These are phyloP conservation scores for Poecilia latipinna DNA, from an alignment of 2,113 vertebrate genomes.

Conservation along the genomic window DNA sequence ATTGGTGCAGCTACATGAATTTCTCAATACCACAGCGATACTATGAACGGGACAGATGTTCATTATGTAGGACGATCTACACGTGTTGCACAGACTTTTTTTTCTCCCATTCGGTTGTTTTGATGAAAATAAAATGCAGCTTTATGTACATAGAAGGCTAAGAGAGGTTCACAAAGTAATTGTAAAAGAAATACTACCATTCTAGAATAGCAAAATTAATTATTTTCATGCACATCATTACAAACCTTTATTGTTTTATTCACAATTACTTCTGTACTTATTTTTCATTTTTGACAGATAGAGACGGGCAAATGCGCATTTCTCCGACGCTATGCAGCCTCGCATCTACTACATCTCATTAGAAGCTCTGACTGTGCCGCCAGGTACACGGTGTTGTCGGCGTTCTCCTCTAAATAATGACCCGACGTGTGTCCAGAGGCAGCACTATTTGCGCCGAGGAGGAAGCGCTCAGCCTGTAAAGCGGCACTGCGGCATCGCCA, in stretches of 20 bases:
- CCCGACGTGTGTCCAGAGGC: slow-evolving; percentile 14
- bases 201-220: background rate
- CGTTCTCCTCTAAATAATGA: background rate
- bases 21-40: background rate
- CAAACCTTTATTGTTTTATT: background rate
- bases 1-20: too few relatives aligned
- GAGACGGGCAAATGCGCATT: too few relatives aligned
- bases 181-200: too few relatives aligned
- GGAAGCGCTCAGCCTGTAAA: slow-evolving; percentile 81
- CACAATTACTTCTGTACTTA: too few relatives aligned
- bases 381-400: accelerated
- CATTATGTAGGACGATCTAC: background rate
- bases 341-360: background rate
- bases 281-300: too few relatives aligned
- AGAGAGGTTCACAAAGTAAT: too few relatives aligned
- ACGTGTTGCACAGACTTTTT: background rate
- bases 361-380: background rate
- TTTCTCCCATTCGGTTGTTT: background rate
- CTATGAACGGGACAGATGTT: background rate
- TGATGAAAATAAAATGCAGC: too few relatives aligned
- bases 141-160: too few relatives aligned
- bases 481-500: slow-evolving; percentile 83
- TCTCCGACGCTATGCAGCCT: too few relatives aligned
- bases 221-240: background rate
- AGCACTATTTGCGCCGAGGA: slow-evolving; percentile 82